Base-by-base conservation (phyloP, 2,113 vertebrate species). In the Corythaeola cristata region DNA sequence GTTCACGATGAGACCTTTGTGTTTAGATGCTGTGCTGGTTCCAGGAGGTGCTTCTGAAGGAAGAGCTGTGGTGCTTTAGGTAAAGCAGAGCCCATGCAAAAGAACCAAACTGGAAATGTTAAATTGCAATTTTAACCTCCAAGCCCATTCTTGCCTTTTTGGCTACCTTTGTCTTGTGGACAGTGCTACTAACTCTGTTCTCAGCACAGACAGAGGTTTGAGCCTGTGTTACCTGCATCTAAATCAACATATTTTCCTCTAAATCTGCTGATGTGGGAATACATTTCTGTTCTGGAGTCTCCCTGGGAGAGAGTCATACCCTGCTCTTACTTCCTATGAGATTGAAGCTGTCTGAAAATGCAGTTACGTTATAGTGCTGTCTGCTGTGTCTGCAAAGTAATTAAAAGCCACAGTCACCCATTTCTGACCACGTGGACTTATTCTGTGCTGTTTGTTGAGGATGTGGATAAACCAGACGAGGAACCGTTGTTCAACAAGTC, bases 51-150 rank as follows among this genome's bases (percentile, higher is more conserved):
- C 47, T 87, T 66, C 33, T 20, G 50, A 35, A 66, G 44, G 27
- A 56, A 9, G 3, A 21, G 11, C 64, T 63, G 32, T 5, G 11
- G 19, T 47, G 71, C 4, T 52, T 73, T 78, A 37, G 0, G 0
- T 81, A 37, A 60, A 30, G n/a, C 69, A 85, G 60, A 60, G n/a
- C 5, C 24, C 15, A 2, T 2, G 0, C 37, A 28, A 37, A 5
- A 62, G 32, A 67, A 23, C 24, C 4, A 17, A 64, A 12, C 56
- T 81, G 73, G 17, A 56, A 50, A 39, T 30, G 9, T 74, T 74
- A 17, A 55, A 81, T 16, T 33, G 39, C 16, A 47, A 2, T 66
- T 78, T 92, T 60, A 87, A 52, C 35, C 16, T 87, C 55, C 21
- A 55, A 67, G 35, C 45, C 59, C 14, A 3, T 39, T 72, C 33